phyloP scores from a whole-genome alignment of 2,797 vertebrate genomes.

The Pitangus sulphuratus region DNA sequence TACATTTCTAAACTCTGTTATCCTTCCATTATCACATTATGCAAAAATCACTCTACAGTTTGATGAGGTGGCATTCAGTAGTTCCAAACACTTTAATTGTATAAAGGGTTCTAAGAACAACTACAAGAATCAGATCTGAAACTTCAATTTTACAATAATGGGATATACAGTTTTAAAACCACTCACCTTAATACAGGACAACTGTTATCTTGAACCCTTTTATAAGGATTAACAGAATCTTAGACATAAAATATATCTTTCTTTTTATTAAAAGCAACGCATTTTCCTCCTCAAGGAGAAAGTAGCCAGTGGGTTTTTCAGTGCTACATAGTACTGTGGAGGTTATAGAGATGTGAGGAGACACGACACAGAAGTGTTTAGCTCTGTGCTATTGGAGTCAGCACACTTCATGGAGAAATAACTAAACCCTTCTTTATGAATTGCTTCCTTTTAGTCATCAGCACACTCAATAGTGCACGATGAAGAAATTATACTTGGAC shows the following conservation, averaged over 20 bases:
- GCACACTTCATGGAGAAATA: not conserved
- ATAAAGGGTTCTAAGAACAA: not conserved
- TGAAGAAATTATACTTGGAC: not conserved
- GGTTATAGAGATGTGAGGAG: not conserved
- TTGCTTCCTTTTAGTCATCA: not conserved
- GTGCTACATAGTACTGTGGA: not conserved
- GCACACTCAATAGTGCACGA: not conserved
- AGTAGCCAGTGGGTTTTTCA: not conserved
- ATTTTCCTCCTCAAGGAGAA: not conserved
- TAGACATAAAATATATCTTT: not conserved
- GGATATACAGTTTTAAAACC: not conserved
- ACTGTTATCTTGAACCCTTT: not conserved
- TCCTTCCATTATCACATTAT: not conserved
- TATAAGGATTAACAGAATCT: not conserved
- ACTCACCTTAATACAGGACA: not conserved
- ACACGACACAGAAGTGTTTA: accelerated
- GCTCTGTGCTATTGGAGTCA: not conserved
- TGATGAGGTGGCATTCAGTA: not conserved
- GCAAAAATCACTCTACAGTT: not conserved
- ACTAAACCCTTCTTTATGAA: not conserved
- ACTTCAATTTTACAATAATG: not conserved
- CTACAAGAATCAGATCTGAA: not conserved
- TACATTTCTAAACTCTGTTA: not conserved
- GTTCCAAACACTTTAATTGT: not conserved
- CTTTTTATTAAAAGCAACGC: not conserved